Base-by-base conservation (phyloP, 1,140 invertebrate species). In the Drosophila ironensis region DNA sequence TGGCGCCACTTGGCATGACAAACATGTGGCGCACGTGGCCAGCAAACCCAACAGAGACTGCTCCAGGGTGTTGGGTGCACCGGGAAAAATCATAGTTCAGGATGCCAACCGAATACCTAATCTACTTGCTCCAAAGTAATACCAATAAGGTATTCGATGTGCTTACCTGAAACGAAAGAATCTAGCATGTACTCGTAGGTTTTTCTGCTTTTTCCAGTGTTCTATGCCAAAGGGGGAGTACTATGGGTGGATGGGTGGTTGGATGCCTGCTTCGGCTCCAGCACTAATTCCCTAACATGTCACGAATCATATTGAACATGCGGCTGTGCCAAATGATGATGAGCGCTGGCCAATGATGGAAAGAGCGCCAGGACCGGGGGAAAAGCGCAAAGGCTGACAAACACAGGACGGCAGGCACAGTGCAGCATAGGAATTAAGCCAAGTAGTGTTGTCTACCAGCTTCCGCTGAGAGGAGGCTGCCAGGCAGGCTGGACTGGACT, bases 261-360 rank as follows among this genome's bases (percentile, higher is more conserved):
- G 17, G 33, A 2, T 19, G 42, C 3, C 19, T 20, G 14, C 8
- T 16, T n/a, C 11, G 22, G 16, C 33, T 45, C 14, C 44, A 47
- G 44, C 60, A 77, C 77, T 87, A 87, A 88, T 88, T 88, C 80
- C 86, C 71, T 88, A 88, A 88, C 86, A 88, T 88, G 86, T 88
- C 86, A 88, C 86, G 86, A 88, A 88, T 88, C 76, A 88, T 88
- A 88, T 88, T 88, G 80, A 88, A 88, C 86, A 88, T 82, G 76
- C 80, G 59, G 81, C 80, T 73, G 48, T 78, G 74, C 74, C 80
- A 86, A 86, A 84, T 84, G 80, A 86, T 75, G 80, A 86, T 84
- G 80, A 86, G 75, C 40, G 4, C 25, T 27, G 61, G 54, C 57
- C 80, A 60, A 73, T 73, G 63, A 54, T 44, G 68, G 57, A 8